Conservation (phyloP, 1,140 invertebrate genomes). For the Drosophila paulistorum region DNA sequence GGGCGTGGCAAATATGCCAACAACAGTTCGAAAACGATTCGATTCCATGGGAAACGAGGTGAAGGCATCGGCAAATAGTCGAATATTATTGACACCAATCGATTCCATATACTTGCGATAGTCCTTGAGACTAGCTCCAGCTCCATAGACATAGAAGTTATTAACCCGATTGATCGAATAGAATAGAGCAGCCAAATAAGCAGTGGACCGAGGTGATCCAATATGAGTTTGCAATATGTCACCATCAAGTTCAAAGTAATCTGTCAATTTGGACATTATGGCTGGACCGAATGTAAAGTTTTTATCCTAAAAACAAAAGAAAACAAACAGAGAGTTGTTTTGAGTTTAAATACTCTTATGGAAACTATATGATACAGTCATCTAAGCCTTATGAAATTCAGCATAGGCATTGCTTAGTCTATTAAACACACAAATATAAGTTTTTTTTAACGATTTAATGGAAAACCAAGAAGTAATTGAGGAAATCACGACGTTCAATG, state of each 20-base stretch:
- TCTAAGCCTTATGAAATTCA: too few species aligned
- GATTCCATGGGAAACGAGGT: slow-evolving; percentile 85
- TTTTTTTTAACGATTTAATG: too few species aligned
- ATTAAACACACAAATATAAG: too few species aligned
- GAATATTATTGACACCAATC: slow-evolving; percentile 85
- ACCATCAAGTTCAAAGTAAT: slow-evolving; percentile 85
- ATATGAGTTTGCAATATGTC: slow-evolving; percentile 90
- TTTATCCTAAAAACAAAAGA: slow-evolving; percentile 85
- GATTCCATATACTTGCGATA: slow-evolving; percentile 85
- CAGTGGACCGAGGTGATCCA: slow-evolving; percentile 88
- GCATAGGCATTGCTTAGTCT: too few species aligned
- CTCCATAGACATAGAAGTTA: slow-evolving; percentile 85
- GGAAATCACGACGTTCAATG: too few species aligned
- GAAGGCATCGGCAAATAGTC: slow-evolving; percentile 86
- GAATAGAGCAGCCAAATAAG: slow-evolving; percentile 88
- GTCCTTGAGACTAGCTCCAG: slow-evolving; percentile 83
- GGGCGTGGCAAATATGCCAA: slow-evolving; percentile 89
- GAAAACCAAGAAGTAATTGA: too few species aligned
- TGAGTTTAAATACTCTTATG: too few species aligned
- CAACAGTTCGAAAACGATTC: slow-evolving; percentile 86
- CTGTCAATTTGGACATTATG: slow-evolving; percentile 87
- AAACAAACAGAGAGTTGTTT: too few species aligned
- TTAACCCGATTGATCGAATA: slow-evolving; percentile 86
- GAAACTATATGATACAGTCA: not conserved
- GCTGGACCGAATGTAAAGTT: slow-evolving; percentile 90